Conservation (phyloP, 2,888 invertebrate species). For the Biston betularia region DNA sequence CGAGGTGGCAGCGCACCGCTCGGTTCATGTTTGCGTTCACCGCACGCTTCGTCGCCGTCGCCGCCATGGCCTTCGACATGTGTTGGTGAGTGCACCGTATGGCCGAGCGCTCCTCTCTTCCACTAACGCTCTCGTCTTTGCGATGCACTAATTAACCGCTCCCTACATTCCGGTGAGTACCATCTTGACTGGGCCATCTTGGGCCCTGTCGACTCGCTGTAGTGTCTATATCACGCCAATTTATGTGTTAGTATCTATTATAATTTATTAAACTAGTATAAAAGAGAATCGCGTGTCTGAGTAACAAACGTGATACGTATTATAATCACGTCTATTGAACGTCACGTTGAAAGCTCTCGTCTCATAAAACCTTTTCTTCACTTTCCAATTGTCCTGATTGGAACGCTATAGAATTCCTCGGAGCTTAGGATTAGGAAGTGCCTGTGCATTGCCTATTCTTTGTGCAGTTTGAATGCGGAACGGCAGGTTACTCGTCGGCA, state of each 20-base stretch:
- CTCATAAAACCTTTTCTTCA: conserved; percentile 34
- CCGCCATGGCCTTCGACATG: conserved; percentile 69
- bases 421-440: conserved; percentile 8
- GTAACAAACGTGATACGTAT: conserved; percentile 13
- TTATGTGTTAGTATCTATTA: conserved; percentile 36
- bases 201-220: conserved; percentile 47
- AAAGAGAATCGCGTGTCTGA: conserved; percentile 9
- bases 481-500: conserved; percentile 32
- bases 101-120: conserved; percentile 45
- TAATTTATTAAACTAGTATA: conserved; percentile 29
- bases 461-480: conserved; percentile 16
- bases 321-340: conserved; percentile 27
- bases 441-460: conserved; percentile 18
- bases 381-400: conserved; percentile 31
- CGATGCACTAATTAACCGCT: conserved; percentile 57
- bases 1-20: conserved; percentile 54
- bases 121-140: conserved; percentile 56
- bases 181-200: too few relatives aligned
- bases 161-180: conserved; percentile 56
- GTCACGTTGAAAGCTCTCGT: conserved; percentile 30
- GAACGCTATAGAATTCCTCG: conserved; percentile 40
- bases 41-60: conserved; percentile 41
- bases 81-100: conserved; percentile 78
- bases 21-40: conserved; percentile 41
- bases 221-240: conserved; percentile 47